Base-by-base conservation (phyloP, 2,113 vertebrate genomes). In the Pheucticus melanocephalus region DNA sequence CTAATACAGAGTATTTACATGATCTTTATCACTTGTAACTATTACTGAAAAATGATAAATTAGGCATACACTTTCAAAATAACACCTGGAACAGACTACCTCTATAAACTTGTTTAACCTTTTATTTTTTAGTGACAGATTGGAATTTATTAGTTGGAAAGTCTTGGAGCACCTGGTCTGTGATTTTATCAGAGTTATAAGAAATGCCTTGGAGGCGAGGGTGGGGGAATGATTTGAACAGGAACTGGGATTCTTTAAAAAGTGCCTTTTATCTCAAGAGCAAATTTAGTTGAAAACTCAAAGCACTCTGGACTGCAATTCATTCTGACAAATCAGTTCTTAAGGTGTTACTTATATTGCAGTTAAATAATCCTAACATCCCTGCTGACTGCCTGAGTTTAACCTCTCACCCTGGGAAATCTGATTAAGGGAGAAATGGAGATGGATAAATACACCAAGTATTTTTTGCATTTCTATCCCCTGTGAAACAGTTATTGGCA, bases 71-170 rank as follows among this genome's bases (percentile, higher is more conserved):
- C 93, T 97, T 98, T 97, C 97, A 98, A 97, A 98, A 98, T 93
- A 97, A 97, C 98, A 98, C 97, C 98, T 98, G 98, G 97, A 97
- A 98, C 79, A 95, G 86, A 77, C 69, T 92, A 76, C 85, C 82
- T 75, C 96, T 81, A 88, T 97, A 98, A 97, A 97, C 98, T 96
- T 91, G 90, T 96, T 97, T 96, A 96, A 97, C 96, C 95, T 97
- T 98, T 96, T 82, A 42, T 89, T 97, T 95, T 92, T 92, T 45
- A 79, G 96, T 98, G 98, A 98, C 98, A 98, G 98, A 97, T 97
- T 88, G 97, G 98, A 98, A 98, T 98, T 98, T 98, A 99, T 98
- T 98, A 98, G 97, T 98, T 98, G 98, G 98, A 98, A 98, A 98
- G 98, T 98, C 98, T 96, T 96, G 95, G 94, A 97, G 98, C 98